Base-by-base conservation (phyloP, 2,888 invertebrate species). In the Lissonota sp. region DNA sequence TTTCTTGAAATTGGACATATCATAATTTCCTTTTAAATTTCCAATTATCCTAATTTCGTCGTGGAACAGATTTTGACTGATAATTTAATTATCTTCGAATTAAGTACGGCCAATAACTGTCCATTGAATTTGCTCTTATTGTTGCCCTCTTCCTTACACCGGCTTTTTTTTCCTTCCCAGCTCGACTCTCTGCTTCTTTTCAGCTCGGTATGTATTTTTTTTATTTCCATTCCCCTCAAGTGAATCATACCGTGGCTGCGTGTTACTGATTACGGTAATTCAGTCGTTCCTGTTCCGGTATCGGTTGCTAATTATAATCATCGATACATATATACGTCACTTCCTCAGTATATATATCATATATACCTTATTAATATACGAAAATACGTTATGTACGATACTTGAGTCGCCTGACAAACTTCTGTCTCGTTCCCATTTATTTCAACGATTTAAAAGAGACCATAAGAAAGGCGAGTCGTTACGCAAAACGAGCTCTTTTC, bases 231-330 rank as follows among this genome's bases (percentile, higher is more conserved):
- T 82, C 82, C 82, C 84, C 84, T 80, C 80, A 83, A 74, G 85
- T 86, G 86, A 85, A 86, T 86, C 86, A 92, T 89, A 88, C 90
- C 91, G 87, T 76, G 60, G 62, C 84, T 86, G 87, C 87, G 86
- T 86, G 86, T 77, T 74, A 80, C 89, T 92, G 92, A 92, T 92
- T 91, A 92, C 91, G 88, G 91, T 92, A 91, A 92, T 92, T 84
- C 92, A 90, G 90, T 86, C 84, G 74, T 86, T 86, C 82, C 83
- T 85, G 86, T 86, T 86, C 86, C 86, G 86, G 86, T 86, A 92
- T 92, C 91, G 92, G 87, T 79, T 88, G 86, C 89, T 91, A 92
- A 92, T 92, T 92, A 92, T 90, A 91, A 92, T 92, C 91, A 92
- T 92, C 91, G 91, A 91, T 26, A 26, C 3, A 26, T 26, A 26